These are phyloP conservation scores for Lucilia cuprina DNA, from an alignment of 1,140 invertebrate genomes.

Conservation along the genomic window DNA sequence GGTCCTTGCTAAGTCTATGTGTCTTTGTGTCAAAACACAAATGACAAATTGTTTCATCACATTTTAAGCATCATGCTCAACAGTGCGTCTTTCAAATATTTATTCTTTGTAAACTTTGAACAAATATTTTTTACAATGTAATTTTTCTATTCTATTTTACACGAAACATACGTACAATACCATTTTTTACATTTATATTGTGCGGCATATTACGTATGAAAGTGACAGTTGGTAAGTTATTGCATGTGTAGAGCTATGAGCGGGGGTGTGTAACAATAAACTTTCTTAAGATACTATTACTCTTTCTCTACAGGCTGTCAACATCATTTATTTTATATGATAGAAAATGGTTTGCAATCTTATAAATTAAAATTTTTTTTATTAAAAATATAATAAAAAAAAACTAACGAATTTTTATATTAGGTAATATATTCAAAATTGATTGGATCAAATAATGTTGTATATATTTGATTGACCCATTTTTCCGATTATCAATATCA, in stretches of 20 bases:
- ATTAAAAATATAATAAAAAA: too few species aligned
- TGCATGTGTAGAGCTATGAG: background rate
- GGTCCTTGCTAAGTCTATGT: background rate
- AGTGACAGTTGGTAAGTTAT: slow-evolving; percentile 2
- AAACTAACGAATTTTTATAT: too few species aligned
- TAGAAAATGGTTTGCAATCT: background rate
- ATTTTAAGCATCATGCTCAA: background rate
- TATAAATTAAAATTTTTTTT: background rate
- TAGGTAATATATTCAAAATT: background rate
- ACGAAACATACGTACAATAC: too few species aligned
- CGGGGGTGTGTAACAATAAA: background rate
- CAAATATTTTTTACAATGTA: background rate
- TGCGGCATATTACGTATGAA: background rate
- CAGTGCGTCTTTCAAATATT: background rate
- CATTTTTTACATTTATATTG: background rate
- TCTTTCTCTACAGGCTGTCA: background rate
- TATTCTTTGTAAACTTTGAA: background rate
- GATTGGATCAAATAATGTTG: too few species aligned
- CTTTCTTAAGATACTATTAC: slow-evolving; percentile 8
- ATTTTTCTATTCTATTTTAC: background rate
- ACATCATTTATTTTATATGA: slow-evolving; percentile 4
- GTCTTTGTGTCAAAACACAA: background rate
- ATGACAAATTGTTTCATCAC: slow-evolving; percentile 35
- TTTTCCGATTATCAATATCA: too few species aligned
- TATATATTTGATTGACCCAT: too few species aligned